Conservation (phyloP, 2,888 invertebrate genomes). For the Graphium colonna region DNA sequence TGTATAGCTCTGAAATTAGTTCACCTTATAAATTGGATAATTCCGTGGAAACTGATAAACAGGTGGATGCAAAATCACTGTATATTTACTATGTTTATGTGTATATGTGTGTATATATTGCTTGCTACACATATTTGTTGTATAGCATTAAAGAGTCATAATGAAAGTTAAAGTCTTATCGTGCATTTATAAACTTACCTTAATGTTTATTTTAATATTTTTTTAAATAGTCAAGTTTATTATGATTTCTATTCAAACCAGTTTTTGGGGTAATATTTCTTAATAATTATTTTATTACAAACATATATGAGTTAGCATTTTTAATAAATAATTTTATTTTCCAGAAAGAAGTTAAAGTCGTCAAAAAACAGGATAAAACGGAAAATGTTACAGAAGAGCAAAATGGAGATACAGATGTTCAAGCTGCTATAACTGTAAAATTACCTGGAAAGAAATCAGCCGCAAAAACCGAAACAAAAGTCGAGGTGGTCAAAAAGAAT, state of each 20-base stretch:
- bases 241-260: too few relatives aligned
- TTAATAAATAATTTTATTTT: slow-evolving; percentile 27
- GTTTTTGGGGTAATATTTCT: too few relatives aligned
- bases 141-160: slow-evolving; percentile 56
- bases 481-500: slow-evolving; percentile 60
- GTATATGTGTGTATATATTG: slow-evolving; percentile 60
- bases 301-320: slow-evolving; percentile 7
- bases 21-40: slow-evolving; percentile 41
- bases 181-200: slow-evolving; percentile 41
- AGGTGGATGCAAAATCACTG: slow-evolving; percentile 71
- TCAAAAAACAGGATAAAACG: slow-evolving; percentile 50
- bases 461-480: slow-evolving; percentile 68
- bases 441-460: slow-evolving; percentile 62
- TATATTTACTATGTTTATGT: slow-evolving; percentile 65
- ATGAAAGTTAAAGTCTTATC: slow-evolving; percentile 39
- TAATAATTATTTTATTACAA: not conserved
- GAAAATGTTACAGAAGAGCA: slow-evolving; percentile 52
- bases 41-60: slow-evolving; percentile 46
- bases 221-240: too few relatives aligned
- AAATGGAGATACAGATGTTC: slow-evolving; percentile 54
- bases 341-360: slow-evolving; percentile 64
- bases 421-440: slow-evolving; percentile 60
- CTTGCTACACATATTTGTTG: slow-evolving; percentile 61
- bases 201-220: not conserved
- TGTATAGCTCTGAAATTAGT: slow-evolving; percentile 20